Evolutionary conservation across 2,797 vertebrate species (phyloP).

Genomic region (Phyllotis vaccarum): DNA sequence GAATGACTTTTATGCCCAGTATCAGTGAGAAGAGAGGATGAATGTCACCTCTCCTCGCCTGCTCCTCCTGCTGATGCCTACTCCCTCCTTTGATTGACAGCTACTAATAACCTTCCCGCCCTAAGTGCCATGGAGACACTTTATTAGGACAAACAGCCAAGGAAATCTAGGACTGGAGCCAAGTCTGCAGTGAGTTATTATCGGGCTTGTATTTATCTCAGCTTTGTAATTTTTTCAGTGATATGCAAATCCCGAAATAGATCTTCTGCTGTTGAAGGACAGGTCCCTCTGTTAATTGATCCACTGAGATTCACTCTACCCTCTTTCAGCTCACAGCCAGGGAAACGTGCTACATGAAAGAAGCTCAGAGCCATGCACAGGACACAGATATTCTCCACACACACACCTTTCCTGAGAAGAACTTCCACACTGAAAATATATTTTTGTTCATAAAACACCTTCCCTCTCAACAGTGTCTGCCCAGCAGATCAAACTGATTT

Average conservation of each 20-base stretch:
- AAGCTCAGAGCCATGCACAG: constrained; percentile 91
- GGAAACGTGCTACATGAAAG: constrained; percentile 94
- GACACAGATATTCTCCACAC: constrained; percentile 88
- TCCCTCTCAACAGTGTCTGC: constrained; percentile 85
- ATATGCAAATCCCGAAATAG: constrained; percentile 95
- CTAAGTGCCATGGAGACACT: constrained; percentile 93
- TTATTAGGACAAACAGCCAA: constrained; percentile 95
- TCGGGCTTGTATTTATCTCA: constrained; percentile 92
- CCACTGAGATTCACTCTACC: constrained; percentile 95
- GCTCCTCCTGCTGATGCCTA: constrained; percentile 88
- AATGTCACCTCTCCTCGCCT: constrained; percentile 91
- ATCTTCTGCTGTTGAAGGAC: constrained; percentile 94
- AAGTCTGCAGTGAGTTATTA: constrained; percentile 96
- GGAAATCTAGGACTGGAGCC: constrained; percentile 94
- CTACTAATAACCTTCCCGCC: constrained; percentile 94
- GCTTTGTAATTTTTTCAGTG: constrained; percentile 93
- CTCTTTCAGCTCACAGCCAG: constrained; percentile 91
- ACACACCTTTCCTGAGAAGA: constrained; percentile 84
- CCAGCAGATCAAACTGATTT: constrained; percentile 87
- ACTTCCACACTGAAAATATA: constrained; percentile 80
- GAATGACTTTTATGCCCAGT: constrained; percentile 90
- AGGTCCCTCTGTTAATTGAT: constrained; percentile 98
- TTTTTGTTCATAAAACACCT: constrained; percentile 84
- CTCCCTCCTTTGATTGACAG: constrained; percentile 94
- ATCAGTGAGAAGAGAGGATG: constrained; percentile 90